phyloP scores from a whole-genome alignment of 2,888 invertebrate species.

The Orchestes rusci region DNA sequence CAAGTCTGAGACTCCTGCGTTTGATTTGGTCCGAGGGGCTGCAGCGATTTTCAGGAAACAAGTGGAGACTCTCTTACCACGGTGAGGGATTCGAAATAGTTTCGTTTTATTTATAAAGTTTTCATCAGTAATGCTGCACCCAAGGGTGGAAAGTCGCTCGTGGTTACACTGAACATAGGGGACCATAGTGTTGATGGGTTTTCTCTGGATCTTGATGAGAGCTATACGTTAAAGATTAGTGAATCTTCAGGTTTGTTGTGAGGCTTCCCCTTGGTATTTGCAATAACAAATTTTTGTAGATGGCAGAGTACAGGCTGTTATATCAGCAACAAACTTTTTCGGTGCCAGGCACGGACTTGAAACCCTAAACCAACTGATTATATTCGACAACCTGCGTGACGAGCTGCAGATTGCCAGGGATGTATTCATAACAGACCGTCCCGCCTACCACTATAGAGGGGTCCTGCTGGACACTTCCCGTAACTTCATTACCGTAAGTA shows the following conservation, averaged over 20 bases:
- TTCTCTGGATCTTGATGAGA: conserved; percentile 53
- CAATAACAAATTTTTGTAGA: conserved; percentile 27
- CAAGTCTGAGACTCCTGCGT: conserved; percentile 34
- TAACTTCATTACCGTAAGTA: conserved; percentile 62
- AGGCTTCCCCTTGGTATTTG: too few species aligned
- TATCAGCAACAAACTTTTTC: conserved; percentile 55
- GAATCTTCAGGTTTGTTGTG: conserved; percentile 34
- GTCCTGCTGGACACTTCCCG: conserved; percentile 74
- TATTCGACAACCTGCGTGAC: conserved; percentile 57
- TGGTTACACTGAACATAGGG: conserved; percentile 39
- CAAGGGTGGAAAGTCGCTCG: conserved; percentile 44
- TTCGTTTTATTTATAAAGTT: too few species aligned
- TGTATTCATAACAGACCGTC: conserved; percentile 63
- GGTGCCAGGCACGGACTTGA: conserved; percentile 63
- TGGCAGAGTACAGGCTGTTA: conserved; percentile 49
- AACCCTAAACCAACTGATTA: conserved; percentile 59
- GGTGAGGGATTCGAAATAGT: conserved; percentile 8
- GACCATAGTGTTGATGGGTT: conserved; percentile 34
- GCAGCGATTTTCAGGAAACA: conserved; percentile 32
- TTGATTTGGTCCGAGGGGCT: conserved; percentile 33
- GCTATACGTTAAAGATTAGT: conserved; percentile 47
- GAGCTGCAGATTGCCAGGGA: conserved; percentile 57
- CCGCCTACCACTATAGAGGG: conserved; percentile 78
- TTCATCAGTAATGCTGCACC: conserved; percentile 19
- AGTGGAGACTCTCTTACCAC: conserved; percentile 22